Conservation (phyloP, 2,113 vertebrate species). For the Oostethus manadensis region DNA sequence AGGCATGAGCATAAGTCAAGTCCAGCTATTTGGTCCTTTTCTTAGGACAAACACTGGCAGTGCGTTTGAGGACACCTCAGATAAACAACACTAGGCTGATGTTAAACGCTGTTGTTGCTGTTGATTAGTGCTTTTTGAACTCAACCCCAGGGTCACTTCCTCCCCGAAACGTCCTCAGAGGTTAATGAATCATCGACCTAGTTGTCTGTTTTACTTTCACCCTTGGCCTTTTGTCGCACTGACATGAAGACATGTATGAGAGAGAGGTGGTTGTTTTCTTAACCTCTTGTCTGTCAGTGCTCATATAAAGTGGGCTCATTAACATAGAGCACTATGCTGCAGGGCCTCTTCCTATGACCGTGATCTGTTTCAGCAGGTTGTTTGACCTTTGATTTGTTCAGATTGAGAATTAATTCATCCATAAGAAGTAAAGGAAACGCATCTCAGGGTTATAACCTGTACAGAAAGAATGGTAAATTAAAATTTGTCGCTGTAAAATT, state of each 20-base stretch:
- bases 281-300: slow-evolving; percentile 31
- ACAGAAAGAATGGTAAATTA: no score
- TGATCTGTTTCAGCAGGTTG: not conserved
- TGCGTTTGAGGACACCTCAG: slow-evolving; percentile 54
- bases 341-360: not conserved
- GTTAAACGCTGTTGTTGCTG: slow-evolving; percentile 74
- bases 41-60: slow-evolving; percentile 57
- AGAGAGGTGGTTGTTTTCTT: slow-evolving; percentile 32
- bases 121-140: slow-evolving; percentile 69
- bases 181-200: slow-evolving; percentile 52
- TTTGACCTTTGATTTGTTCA: no score
- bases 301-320: slow-evolving; percentile 8
- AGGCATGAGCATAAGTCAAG: slow-evolving; percentile 46
- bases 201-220: slow-evolving; percentile 37
- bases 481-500: no score
- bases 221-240: slow-evolving; percentile 39
- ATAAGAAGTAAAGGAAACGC: no score
- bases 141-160: slow-evolving; percentile 61
- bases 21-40: slow-evolving; percentile 44
- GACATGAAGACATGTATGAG: slow-evolving; percentile 8
- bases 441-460: no score
- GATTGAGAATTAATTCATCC: no score
- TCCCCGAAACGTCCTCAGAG: slow-evolving; percentile 32
- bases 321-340: not conserved
- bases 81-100: slow-evolving; percentile 68